Evolutionary conservation across 2,888 invertebrate genomes (phyloP).

Genomic region (Theretra japonica): DNA sequence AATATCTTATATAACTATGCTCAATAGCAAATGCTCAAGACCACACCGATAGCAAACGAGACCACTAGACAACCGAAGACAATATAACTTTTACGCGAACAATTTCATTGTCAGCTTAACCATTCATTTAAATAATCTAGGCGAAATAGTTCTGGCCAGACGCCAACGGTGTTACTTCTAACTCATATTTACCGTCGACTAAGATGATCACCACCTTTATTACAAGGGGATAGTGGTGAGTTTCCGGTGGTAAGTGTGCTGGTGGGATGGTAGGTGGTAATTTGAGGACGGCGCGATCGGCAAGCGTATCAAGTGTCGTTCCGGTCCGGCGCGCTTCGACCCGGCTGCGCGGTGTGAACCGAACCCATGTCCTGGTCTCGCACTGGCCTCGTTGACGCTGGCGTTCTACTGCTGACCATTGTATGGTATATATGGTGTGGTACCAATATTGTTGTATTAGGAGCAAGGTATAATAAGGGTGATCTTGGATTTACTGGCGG

Average conservation of each 20-base stretch:
- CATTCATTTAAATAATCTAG: slow-evolving; percentile 58
- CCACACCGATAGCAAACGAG: slow-evolving; percentile 1
- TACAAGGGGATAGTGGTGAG: slow-evolving; percentile 35
- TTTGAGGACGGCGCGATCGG: slow-evolving; percentile 64
- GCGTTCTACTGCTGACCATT: background rate
- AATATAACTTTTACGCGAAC: slow-evolving; percentile 35
- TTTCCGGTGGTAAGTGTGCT: slow-evolving; percentile 32
- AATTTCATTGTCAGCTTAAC: slow-evolving; percentile 53
- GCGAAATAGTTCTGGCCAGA: slow-evolving; percentile 59
- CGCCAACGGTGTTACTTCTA: slow-evolving; percentile 53
- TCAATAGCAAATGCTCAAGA: slow-evolving; percentile 1
- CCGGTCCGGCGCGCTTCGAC: slow-evolving; percentile 62
- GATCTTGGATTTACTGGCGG: too few relatives aligned
- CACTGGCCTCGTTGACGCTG: slow-evolving; percentile 39
- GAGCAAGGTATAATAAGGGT: background rate
- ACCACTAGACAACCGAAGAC: slow-evolving; percentile 15
- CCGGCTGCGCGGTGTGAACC: slow-evolving; percentile 60
- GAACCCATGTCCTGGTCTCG: slow-evolving; percentile 64
- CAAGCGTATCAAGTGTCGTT: slow-evolving; percentile 73
- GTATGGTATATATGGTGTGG: background rate
- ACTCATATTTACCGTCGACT: slow-evolving; percentile 26
- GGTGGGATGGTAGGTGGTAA: slow-evolving; percentile 48
- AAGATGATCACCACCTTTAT: slow-evolving; percentile 35
- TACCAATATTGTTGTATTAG: background rate
- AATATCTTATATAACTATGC: background rate